Percentiles rank a stretch among this genome's conserved stretches.
Evolutionary conservation across 1,140 invertebrate genomes (phyloP).

Genomic region (Lanistes nyassanus): DNA sequence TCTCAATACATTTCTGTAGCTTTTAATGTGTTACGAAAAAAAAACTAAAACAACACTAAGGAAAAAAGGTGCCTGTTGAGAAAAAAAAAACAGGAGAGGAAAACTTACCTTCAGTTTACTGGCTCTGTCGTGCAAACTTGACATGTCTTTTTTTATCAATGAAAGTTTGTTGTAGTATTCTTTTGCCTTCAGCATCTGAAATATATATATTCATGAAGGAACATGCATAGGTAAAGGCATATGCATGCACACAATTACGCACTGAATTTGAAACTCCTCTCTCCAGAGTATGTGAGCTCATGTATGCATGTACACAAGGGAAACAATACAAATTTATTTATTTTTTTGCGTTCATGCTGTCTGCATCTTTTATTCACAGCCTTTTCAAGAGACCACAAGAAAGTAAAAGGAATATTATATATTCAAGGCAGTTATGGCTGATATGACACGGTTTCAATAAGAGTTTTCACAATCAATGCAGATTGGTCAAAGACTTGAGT

Average conservation of each 20-base stretch:
- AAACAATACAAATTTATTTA: background rate
- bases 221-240: conserved; percentile 9
- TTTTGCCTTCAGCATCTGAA: conserved; percentile 57
- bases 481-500: background rate
- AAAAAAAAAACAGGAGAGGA: background rate
- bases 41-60: no score
- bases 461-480: background rate
- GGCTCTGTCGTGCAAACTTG: conserved; percentile 52
- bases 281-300: no score
- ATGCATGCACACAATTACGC: no score
- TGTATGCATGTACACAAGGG: no score
- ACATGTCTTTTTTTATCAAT: conserved; percentile 58
- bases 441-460: background rate
- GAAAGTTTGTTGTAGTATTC: conserved; percentile 56
- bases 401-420: background rate
- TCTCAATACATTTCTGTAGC: no score
- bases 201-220: conserved; percentile 7
- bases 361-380: background rate
- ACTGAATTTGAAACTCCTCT: no score
- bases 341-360: background rate
- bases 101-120: conserved; percentile 54
- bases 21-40: background rate
- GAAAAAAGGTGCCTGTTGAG: no score
- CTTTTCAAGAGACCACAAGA: background rate
- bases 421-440: background rate